Conservation (phyloP, 2,888 invertebrate species). For the Sminthurinus aureus region DNA sequence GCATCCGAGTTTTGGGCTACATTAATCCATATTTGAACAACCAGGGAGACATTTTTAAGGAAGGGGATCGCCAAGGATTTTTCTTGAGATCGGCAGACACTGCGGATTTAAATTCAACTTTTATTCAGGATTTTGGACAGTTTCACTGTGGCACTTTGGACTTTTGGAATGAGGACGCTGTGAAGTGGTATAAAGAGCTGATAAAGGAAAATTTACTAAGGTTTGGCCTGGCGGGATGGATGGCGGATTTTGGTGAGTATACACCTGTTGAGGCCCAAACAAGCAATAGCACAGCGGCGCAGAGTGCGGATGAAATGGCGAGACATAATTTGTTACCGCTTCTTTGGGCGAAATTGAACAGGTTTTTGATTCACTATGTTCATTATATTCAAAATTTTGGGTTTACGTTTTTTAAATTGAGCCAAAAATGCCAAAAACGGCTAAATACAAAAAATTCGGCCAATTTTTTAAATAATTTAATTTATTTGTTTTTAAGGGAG, state of each 20-base stretch:
- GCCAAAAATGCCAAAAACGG: no score
- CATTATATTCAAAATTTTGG: no score
- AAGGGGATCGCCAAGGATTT: constrained; percentile 51
- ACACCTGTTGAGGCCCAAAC: constrained; percentile 50
- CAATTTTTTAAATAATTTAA: no score
- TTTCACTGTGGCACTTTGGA: constrained; percentile 61
- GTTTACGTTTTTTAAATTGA: no score
- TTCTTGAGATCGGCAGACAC: no score
- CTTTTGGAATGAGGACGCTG: constrained; percentile 62
- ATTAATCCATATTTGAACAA: constrained; percentile 58
- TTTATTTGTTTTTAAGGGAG: no score
- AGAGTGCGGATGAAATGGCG: constrained; percentile 40
- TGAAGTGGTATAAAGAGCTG: constrained; percentile 62
- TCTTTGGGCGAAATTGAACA: constrained; percentile 54
- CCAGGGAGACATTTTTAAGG: constrained; percentile 55
- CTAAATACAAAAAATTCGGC: no score
- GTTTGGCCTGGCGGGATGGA: constrained; percentile 59
- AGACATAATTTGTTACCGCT: constrained; percentile 55
- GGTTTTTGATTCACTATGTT: no score
- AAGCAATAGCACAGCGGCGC: neutral
- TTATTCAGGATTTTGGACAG: constrained; percentile 58
- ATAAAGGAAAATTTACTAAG: constrained; percentile 55
- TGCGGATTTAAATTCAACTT: constrained; percentile 48
- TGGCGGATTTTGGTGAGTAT: constrained; percentile 61
- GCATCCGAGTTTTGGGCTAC: constrained; percentile 56